Evolutionary conservation across 2,888 invertebrate species (phyloP).

Genomic region (Exocentrus adspersus): DNA sequence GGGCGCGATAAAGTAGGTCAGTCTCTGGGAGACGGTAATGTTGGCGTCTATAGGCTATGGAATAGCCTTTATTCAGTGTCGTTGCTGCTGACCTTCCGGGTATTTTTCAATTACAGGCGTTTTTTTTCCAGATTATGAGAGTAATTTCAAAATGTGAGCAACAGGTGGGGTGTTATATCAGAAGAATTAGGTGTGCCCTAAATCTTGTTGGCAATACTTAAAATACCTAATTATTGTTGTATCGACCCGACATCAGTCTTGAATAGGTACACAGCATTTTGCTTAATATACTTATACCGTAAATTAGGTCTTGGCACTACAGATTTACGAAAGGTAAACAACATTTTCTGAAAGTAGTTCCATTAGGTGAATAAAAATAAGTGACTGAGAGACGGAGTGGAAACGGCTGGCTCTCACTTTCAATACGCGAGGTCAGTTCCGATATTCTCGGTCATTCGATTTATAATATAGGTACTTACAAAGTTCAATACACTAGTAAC

Average conservation of each 20-base stretch:
- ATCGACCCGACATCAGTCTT: too few relatives aligned
- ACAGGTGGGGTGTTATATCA: too few relatives aligned
- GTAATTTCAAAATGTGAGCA: too few relatives aligned
- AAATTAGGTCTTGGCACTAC: background rate
- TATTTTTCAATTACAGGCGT: background rate
- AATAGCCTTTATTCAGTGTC: background rate
- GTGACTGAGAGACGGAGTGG: conserved; percentile 16
- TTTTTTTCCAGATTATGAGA: too few relatives aligned
- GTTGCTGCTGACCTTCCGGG: background rate
- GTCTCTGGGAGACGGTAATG: background rate
- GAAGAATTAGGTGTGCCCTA: too few relatives aligned
- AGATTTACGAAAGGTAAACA: conserved; percentile 8
- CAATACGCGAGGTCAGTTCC: conserved; percentile 34
- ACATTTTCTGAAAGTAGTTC: conserved; percentile 10
- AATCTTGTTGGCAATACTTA: too few relatives aligned
- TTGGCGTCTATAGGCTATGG: background rate
- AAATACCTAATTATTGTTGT: too few relatives aligned
- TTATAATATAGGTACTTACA: conserved; percentile 29
- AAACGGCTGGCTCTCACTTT: conserved; percentile 28
- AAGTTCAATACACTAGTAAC: conserved; percentile 37
- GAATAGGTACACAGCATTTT: too few relatives aligned
- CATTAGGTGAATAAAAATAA: conserved; percentile 15
- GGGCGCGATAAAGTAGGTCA: background rate
- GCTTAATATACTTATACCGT: background rate
- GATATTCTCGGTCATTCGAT: conserved; percentile 31